Conservation (phyloP, 2,113 vertebrate genomes). For the Hypanus sabinus region DNA sequence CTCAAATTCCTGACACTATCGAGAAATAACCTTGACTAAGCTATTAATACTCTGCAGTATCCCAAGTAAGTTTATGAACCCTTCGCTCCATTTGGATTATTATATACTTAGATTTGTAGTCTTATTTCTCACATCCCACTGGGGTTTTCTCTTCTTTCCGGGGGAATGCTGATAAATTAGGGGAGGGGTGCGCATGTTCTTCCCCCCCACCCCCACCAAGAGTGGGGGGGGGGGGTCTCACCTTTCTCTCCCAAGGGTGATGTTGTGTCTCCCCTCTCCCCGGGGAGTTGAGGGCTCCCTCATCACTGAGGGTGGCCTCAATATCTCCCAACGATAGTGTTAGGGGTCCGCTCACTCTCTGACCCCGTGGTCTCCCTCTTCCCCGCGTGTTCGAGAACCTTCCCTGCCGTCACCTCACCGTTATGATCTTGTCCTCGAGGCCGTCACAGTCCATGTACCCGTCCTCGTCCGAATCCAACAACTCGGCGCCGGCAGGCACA, state of each 20-base stretch:
- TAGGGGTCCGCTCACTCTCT: no score
- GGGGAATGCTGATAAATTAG: no score
- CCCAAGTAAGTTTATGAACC: no score
- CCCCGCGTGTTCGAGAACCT: not conserved
- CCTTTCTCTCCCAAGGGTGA: not conserved
- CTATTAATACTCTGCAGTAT: not conserved
- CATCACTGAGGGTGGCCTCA: not conserved
- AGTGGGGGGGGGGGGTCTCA: no score
- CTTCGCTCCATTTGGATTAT: not conserved
- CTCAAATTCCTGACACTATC: not conserved
- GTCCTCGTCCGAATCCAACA: not conserved
- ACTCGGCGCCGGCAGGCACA: not conserved
- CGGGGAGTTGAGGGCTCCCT: not conserved
- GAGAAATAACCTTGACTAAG: not conserved
- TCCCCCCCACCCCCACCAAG: no score
- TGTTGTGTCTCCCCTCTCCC: not conserved
- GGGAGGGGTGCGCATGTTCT: no score
- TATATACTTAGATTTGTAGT: no score
- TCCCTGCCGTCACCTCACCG: not conserved
- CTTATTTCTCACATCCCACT: not conserved
- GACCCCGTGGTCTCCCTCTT: not conserved
- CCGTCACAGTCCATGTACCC: constrained; percentile 6
- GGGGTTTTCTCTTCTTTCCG: not conserved
- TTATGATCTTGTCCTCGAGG: not conserved
- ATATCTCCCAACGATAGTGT: not conserved